A percentile compares a stretch with the other conserved stretches of the same genome.
phyloP scores from a whole-genome alignment of 2,888 invertebrate species.

The Phengaris alcon region DNA sequence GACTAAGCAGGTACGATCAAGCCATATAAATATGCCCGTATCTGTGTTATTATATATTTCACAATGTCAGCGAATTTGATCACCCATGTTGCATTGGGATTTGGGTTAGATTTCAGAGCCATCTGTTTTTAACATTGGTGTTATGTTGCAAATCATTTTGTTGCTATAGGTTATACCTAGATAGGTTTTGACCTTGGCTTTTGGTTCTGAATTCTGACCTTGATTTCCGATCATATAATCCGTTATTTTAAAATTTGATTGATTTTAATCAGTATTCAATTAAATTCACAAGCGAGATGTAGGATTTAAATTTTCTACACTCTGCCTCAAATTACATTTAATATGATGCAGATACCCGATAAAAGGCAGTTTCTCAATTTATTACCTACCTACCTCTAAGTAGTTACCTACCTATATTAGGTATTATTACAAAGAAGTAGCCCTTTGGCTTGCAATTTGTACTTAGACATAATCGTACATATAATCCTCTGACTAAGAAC shows the following conservation, averaged over 20 bases:
- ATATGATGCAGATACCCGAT: no score
- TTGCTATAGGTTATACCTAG: neutral
- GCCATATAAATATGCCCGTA: neutral
- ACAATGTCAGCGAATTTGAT: neutral
- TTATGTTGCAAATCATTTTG: neutral
- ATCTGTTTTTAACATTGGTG: neutral
- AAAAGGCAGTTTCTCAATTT: no score
- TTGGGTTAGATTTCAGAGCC: slow-evolving; percentile 20
- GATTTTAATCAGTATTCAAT: neutral
- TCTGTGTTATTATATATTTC: neutral
- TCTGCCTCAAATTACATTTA: no score
- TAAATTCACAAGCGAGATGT: no score
- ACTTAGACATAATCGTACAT: no score
- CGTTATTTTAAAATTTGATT: neutral
- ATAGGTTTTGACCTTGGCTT: neutral
- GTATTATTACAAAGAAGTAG: no score
- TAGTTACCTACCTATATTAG: no score
- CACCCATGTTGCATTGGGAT: slow-evolving; percentile 4
- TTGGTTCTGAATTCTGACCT: neutral
- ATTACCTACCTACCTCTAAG: no score
- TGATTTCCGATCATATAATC: neutral
- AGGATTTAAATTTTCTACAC: no score
- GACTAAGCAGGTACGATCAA: neutral
- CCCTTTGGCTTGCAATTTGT: no score
- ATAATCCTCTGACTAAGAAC: no score